phyloP scores from a whole-genome alignment of 2,113 vertebrate genomes.

The Paralichthys olivaceus region DNA sequence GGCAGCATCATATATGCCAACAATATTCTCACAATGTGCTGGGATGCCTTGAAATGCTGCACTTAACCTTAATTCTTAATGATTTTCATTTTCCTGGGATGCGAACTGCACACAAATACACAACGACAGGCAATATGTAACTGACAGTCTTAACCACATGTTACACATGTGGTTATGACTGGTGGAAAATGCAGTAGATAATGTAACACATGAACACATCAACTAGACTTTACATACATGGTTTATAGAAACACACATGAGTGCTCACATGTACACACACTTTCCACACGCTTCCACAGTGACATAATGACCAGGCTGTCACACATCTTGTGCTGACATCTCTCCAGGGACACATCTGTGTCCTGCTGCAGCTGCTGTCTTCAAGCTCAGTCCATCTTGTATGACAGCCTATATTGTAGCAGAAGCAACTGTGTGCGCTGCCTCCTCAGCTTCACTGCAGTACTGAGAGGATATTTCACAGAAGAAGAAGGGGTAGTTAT shows the following conservation, averaged over 20 bases:
- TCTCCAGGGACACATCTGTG: conserved; percentile 45
- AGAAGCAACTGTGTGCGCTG: conserved; percentile 21
- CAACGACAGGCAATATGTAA: not conserved
- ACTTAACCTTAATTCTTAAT: conserved; percentile 16
- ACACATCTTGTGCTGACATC: conserved; percentile 26
- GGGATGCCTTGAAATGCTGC: not conserved
- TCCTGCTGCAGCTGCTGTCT: conserved; percentile 40
- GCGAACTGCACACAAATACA: not conserved
- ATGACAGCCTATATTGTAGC: conserved; percentile 12
- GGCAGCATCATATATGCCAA: conserved; percentile 1
- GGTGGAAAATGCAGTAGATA: not conserved
- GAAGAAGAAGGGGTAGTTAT: not conserved
- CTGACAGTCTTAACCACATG: not conserved
- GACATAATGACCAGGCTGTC: conserved; percentile 17
- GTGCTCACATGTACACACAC: not conserved
- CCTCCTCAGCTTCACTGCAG: conserved; percentile 21
- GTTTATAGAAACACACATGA: not conserved
- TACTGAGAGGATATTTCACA: not conserved
- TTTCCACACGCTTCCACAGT: not conserved
- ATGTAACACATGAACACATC: not conserved
- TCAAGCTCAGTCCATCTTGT: conserved; percentile 17
- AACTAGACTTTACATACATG: not conserved
- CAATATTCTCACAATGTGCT: not conserved
- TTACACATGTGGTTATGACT: not conserved
- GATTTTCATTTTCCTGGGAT: too few species aligned